Percentiles rank a stretch among this genome's conserved stretches.
These are phyloP conservation scores for Hypolimnas misippus DNA, from an alignment of 2,888 invertebrate species.

Conservation along the genomic window DNA sequence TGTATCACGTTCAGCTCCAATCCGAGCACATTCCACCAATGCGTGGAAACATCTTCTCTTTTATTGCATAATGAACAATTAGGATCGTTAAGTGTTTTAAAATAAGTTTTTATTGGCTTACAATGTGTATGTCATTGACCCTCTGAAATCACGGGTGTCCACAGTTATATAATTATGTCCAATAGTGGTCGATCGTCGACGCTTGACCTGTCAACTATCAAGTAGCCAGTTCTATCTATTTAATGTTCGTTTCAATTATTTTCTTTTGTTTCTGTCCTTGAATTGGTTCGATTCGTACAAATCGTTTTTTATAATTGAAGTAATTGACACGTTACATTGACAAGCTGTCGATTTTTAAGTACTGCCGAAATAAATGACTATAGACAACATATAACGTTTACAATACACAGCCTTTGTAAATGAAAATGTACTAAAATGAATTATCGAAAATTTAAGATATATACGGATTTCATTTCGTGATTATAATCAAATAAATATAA, in stretches of 20 bases:
- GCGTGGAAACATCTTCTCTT: too few relatives aligned
- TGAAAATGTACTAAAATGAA: too few relatives aligned
- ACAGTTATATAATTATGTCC: slow-evolving; percentile 70
- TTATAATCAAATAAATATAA: too few relatives aligned
- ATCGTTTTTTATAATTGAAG: slow-evolving; percentile 19
- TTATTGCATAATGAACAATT: too few relatives aligned
- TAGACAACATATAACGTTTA: background rate
- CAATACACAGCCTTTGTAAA: too few relatives aligned
- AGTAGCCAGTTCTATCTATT: slow-evolving; percentile 69
- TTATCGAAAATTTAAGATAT: background rate
- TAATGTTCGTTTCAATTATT: slow-evolving; percentile 70
- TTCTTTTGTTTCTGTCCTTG: slow-evolving; percentile 58
- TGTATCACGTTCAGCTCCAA: too few relatives aligned
- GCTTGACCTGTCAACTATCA: slow-evolving; percentile 71
- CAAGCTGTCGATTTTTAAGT: slow-evolving; percentile 22
- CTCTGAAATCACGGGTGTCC: slow-evolving; percentile 73
- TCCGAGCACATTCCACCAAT: too few relatives aligned
- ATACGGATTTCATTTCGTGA: too few relatives aligned
- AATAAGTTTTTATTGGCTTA: slow-evolving; percentile 35
- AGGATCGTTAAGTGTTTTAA: slow-evolving; percentile 19
- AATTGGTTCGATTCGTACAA: slow-evolving; percentile 22
- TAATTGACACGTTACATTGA: slow-evolving; percentile 29
- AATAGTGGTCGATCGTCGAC: slow-evolving; percentile 64
- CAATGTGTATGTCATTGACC: slow-evolving; percentile 67
- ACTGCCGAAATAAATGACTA: background rate